phyloP scores from a whole-genome alignment of 2,797 vertebrate genomes.

The Dromococcyx pavoninus region DNA sequence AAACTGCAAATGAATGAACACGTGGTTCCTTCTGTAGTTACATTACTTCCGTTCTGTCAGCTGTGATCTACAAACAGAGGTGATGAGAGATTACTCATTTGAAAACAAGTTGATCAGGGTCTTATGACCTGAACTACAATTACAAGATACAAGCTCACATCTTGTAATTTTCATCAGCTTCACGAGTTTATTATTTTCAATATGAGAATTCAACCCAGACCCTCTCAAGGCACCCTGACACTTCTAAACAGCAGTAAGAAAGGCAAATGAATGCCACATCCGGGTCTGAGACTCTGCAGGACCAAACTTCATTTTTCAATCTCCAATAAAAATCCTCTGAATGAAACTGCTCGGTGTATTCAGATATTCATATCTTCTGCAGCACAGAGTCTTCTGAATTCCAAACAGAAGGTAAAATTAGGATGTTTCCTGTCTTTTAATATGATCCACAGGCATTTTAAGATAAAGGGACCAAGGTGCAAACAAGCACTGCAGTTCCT shows the following conservation, averaged over 20 bases:
- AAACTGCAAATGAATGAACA: not conserved
- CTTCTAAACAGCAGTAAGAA: not conserved
- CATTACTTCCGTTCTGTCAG: not conserved
- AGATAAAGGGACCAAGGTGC: not conserved
- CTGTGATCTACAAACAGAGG: not conserved
- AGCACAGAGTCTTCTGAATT: not conserved
- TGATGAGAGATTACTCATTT: not conserved
- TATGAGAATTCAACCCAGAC: not conserved
- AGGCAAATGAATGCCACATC: not conserved
- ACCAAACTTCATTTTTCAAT: not conserved
- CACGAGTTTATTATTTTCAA: not conserved
- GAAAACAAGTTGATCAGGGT: not conserved
- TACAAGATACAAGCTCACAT: accelerated
- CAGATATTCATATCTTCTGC: not conserved
- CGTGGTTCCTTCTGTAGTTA: not conserved
- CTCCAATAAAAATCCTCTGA: not conserved
- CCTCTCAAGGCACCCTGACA: not conserved
- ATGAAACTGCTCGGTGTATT: not conserved
- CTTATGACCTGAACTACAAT: not conserved
- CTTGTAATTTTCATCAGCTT: not conserved
- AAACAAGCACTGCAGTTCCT: not conserved
- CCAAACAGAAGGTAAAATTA: not conserved
- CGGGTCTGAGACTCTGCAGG: not conserved
- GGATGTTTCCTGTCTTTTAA: not conserved
- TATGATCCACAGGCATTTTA: not conserved